Conservation (phyloP, 1,140 invertebrate species). For the Heliothis virescens region DNA sequence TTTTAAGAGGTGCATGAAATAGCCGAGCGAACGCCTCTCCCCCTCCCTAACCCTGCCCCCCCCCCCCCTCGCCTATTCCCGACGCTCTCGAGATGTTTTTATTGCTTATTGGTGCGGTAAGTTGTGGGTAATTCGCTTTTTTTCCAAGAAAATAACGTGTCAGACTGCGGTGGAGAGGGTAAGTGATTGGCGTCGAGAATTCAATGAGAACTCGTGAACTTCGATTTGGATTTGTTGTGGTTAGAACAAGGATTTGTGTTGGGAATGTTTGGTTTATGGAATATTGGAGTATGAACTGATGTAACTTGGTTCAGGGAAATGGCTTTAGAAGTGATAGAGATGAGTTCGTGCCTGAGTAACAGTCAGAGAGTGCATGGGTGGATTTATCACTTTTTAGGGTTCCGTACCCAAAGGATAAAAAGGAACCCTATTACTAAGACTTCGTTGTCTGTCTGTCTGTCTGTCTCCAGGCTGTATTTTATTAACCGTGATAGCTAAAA, state of each 20-base stretch:
- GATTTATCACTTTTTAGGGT: too few species aligned
- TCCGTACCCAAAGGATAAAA: too few species aligned
- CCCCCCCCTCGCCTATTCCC: background rate
- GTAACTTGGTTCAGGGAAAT: background rate
- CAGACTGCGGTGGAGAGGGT: background rate
- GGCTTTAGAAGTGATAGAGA: background rate
- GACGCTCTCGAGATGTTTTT: slow-evolving; percentile 39
- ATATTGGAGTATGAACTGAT: background rate
- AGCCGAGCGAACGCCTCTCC: background rate
- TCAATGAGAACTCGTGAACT: slow-evolving; percentile 28
- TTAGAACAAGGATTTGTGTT: background rate
- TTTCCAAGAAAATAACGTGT: slow-evolving; percentile 36
- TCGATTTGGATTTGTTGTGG: background rate
- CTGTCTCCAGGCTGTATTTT: too few species aligned
- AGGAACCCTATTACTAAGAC: too few species aligned
- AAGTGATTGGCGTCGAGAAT: slow-evolving; percentile 23
- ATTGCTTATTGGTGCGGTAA: slow-evolving; percentile 48
- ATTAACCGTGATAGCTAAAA: too few species aligned
- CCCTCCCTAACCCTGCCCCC: background rate
- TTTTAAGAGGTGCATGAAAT: slow-evolving; percentile 29
- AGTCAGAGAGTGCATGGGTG: too few species aligned
- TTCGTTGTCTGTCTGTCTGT: too few species aligned
- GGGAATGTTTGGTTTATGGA: slow-evolving; percentile 1
- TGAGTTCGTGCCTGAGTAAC: too few species aligned
- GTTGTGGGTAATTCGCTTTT: slow-evolving; percentile 36